Conservation (phyloP, 2,113 vertebrate species). For the Proteles cristata region DNA sequence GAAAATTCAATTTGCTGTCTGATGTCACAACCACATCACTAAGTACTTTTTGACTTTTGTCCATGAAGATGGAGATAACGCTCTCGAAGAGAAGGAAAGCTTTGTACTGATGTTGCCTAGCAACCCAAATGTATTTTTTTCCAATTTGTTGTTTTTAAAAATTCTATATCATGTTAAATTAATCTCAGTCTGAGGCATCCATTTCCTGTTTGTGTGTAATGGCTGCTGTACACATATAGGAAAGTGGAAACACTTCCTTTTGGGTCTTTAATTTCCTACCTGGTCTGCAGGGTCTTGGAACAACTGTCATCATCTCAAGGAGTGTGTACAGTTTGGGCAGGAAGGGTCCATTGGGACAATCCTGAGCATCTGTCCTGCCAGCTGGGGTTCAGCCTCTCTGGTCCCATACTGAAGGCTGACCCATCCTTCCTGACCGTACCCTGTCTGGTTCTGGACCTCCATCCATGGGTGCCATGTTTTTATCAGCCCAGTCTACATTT, state of each 20-base stretch:
- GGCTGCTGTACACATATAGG: constrained; percentile 62
- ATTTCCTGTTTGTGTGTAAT: constrained; percentile 76
- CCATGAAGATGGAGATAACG: constrained; percentile 67
- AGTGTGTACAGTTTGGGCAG: neutral
- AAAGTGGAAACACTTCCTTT: constrained; percentile 59
- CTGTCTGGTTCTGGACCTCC: neutral
- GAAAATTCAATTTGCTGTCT: constrained; percentile 79
- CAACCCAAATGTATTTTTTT: constrained; percentile 81
- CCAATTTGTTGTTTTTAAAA: constrained; percentile 77
- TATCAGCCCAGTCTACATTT: fast-evolving
- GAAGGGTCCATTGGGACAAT: neutral
- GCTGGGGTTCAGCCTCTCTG: neutral
- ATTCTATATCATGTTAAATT: constrained; percentile 79
- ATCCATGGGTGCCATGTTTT: neutral
- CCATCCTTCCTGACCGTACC: neutral
- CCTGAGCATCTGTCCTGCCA: neutral
- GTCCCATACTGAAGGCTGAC: neutral
- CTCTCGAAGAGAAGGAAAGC: constrained; percentile 78
- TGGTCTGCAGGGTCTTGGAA: neutral
- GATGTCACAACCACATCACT: constrained; percentile 81
- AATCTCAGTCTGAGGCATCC: constrained; percentile 70
- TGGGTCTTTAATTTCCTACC: neutral
- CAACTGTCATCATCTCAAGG: neutral
- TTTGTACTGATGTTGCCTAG: constrained; percentile 83
- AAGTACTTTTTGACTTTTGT: constrained; percentile 83